These are phyloP conservation scores for Netelia fuscicornis DNA, from an alignment of 2,888 invertebrate species.

Conservation along the genomic window DNA sequence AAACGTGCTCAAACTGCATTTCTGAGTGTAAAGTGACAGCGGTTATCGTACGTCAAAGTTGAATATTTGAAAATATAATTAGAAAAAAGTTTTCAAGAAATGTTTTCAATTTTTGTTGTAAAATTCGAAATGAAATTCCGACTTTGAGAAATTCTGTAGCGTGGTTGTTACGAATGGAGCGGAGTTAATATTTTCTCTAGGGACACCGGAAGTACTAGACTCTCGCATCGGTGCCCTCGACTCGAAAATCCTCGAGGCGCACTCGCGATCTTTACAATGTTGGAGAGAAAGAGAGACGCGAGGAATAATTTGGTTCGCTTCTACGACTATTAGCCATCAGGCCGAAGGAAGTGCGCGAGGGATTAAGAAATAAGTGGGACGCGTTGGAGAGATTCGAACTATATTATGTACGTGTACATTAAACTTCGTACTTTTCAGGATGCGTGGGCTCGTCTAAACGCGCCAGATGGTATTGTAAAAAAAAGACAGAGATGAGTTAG, in stretches of 20 bases:
- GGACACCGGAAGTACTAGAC: conserved; percentile 32
- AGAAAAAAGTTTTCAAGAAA: too few species aligned
- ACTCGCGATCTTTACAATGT: conserved; percentile 8
- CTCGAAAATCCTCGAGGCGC: conserved; percentile 7
- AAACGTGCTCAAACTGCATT: conserved; percentile 44
- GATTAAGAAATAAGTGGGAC: conserved; percentile 47
- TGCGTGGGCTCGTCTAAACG: conserved; percentile 45
- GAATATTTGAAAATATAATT: neutral
- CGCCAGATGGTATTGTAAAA: conserved; percentile 38
- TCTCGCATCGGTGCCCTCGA: conserved; percentile 26
- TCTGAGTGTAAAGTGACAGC: conserved; percentile 16
- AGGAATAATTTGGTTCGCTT: conserved; percentile 43
- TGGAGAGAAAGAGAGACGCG: conserved; percentile 9
- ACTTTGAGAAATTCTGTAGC: too few species aligned
- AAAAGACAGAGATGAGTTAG: conserved; percentile 7
- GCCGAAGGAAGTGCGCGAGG: neutral
- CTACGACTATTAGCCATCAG: neutral
- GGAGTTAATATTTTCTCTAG: neutral
- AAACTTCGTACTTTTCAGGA: neutral
- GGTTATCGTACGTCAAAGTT: neutral
- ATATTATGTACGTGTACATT: conserved; percentile 34
- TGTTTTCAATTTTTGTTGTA: too few species aligned
- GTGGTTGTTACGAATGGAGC: too few species aligned
- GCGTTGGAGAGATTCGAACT: conserved; percentile 36
- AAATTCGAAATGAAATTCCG: too few species aligned